phyloP scores from a whole-genome alignment of 2,113 vertebrate species.

The Scalopus aquaticus region DNA sequence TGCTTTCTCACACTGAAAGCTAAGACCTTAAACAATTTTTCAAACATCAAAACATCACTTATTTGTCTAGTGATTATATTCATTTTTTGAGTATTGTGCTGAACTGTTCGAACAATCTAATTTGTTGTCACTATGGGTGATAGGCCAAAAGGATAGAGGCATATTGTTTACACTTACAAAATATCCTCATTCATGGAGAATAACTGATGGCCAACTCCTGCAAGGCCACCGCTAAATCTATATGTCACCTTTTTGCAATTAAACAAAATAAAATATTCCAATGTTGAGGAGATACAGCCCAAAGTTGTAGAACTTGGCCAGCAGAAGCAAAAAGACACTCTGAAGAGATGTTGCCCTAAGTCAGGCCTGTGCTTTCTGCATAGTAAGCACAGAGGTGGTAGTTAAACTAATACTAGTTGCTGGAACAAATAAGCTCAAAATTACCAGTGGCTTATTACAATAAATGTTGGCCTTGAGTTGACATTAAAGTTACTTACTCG shows the following conservation, averaged over 20 bases:
- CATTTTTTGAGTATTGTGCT: neutral
- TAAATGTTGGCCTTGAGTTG: neutral
- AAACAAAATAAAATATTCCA: neutral
- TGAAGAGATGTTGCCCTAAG: neutral
- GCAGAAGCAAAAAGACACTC: neutral
- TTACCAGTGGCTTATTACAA: neutral
- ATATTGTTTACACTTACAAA: neutral
- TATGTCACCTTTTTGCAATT: neutral
- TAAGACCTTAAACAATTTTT: constrained; percentile 32
- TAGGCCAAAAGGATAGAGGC: neutral
- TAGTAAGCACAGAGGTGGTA: too few relatives aligned
- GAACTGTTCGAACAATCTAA: neutral
- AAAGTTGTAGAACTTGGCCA: neutral
- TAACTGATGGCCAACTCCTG: neutral
- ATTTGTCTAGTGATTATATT: neutral
- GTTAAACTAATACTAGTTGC: neutral
- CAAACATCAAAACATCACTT: neutral
- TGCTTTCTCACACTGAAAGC: constrained; percentile 6
- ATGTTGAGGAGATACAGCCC: neutral
- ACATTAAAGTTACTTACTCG: neutral
- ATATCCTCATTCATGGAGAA: neutral
- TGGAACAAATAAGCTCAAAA: neutral
- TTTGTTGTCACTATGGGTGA: neutral
- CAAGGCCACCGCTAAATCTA: neutral
- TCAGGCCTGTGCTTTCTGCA: neutral